Conservation (phyloP, 2,888 invertebrate genomes). For the Athetis lepigone region DNA sequence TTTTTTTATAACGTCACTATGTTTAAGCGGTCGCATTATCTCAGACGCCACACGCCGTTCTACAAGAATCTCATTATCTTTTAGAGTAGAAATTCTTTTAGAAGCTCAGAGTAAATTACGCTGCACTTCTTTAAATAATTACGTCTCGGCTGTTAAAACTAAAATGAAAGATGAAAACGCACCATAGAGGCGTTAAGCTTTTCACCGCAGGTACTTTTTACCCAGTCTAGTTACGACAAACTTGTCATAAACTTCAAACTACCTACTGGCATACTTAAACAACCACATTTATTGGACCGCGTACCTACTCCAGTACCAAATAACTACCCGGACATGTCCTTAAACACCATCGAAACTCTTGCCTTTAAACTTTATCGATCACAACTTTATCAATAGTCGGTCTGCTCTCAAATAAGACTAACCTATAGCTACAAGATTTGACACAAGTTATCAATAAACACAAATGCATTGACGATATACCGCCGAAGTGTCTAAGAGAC, state of each 20-base stretch:
- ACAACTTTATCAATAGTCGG: slow-evolving; percentile 84
- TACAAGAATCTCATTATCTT: slow-evolving; percentile 46
- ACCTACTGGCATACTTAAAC: slow-evolving; percentile 27
- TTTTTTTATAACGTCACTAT: slow-evolving; percentile 28
- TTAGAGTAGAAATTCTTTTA: slow-evolving; percentile 32
- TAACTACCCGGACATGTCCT: slow-evolving; percentile 50
- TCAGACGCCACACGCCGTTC: slow-evolving; percentile 27
- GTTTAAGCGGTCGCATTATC: slow-evolving; percentile 34
- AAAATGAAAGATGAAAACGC: slow-evolving; percentile 28
- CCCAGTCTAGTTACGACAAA: too few relatives aligned
- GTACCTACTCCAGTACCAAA: slow-evolving; percentile 30
- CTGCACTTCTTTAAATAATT: slow-evolving; percentile 43
- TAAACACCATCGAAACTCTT: slow-evolving; percentile 70
- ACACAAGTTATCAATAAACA: slow-evolving; percentile 25
- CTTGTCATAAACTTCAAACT: slow-evolving; percentile 22
- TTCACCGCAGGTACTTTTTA: slow-evolving; percentile 5
- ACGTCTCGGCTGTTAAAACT: slow-evolving; percentile 31
- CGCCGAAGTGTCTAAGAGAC: too few relatives aligned
- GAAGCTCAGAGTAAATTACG: slow-evolving; percentile 28
- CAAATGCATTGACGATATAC: not conserved
- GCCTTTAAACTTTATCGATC: slow-evolving; percentile 84
- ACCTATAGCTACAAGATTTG: slow-evolving; percentile 48
- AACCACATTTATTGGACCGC: slow-evolving; percentile 37
- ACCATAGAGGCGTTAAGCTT: slow-evolving; percentile 4
- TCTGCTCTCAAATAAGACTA: slow-evolving; percentile 64